These are phyloP conservation scores for Emberiza fucata DNA, from an alignment of 2,113 vertebrate genomes.

Conservation along the genomic window DNA sequence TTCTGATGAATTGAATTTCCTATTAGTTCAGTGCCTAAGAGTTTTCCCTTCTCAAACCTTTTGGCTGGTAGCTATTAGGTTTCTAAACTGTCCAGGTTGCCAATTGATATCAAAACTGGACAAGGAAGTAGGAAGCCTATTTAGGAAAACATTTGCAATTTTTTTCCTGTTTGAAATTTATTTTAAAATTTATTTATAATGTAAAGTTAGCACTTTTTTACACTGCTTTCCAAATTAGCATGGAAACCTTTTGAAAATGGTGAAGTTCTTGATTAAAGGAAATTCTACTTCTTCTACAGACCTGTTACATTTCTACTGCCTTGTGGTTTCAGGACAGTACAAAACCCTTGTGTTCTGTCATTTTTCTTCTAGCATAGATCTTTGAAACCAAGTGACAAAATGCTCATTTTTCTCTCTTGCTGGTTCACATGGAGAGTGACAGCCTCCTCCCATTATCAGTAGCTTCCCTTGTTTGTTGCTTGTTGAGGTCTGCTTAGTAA, in stretches of 20 bases:
- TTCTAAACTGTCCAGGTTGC: background rate
- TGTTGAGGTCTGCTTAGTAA: background rate
- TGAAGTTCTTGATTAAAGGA: background rate
- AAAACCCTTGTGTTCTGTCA: background rate
- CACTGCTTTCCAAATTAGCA: background rate
- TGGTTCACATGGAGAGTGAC: background rate
- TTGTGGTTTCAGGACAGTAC: background rate
- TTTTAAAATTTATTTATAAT: background rate
- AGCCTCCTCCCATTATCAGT: background rate
- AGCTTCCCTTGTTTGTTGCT: background rate
- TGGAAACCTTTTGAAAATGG: background rate
- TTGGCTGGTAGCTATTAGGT: background rate
- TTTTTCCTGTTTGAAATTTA: background rate
- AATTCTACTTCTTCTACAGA: background rate
- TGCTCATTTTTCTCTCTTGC: background rate
- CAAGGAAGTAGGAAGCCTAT: background rate
- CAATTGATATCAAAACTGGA: background rate
- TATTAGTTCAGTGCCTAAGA: background rate
- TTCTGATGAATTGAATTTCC: background rate
- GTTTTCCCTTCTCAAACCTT: background rate
- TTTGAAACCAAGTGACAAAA: background rate
- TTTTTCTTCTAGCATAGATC: background rate
- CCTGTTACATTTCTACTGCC: background rate
- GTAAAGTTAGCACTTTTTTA: background rate
- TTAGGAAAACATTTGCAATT: background rate